phyloP scores from a whole-genome alignment of 2,113 vertebrate species.

The Gavia stellata region DNA sequence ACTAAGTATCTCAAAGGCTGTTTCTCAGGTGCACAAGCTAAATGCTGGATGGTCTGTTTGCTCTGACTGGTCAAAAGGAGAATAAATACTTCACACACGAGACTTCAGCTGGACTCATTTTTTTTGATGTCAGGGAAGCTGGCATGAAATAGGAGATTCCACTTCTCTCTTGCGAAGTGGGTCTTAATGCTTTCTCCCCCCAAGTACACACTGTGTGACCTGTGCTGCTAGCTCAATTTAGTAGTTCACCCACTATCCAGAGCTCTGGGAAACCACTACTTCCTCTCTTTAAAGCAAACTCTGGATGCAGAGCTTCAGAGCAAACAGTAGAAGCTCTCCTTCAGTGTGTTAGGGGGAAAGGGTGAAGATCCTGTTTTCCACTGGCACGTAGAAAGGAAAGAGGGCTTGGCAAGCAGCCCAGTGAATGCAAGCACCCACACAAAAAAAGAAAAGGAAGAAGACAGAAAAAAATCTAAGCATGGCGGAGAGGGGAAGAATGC shows the following conservation, averaged over 20 bases:
- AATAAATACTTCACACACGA: neutral
- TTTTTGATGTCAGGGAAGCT: neutral
- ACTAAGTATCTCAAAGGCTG: neutral
- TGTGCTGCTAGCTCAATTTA: neutral
- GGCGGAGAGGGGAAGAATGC: rapidly evolving
- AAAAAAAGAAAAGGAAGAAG: neutral
- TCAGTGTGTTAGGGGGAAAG: neutral
- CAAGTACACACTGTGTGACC: neutral
- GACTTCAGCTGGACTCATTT: neutral
- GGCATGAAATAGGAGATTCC: neutral
- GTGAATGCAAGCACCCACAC: neutral
- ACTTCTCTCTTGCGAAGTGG: neutral
- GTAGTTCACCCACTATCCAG: neutral
- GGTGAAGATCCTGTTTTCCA: neutral
- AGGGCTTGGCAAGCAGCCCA: neutral
- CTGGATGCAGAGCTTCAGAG: neutral
- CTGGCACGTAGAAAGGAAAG: neutral
- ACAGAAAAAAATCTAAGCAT: neutral
- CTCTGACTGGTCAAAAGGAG: neutral
- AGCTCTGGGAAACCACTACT: neutral
- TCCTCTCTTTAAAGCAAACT: neutral
- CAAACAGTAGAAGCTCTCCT: neutral
- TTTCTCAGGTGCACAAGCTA: neutral
- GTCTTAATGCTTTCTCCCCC: neutral
- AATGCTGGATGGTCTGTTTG: neutral